Percentiles rank a stretch among this genome's conserved stretches.
phyloP scores from a whole-genome alignment of 2,797 vertebrate species.

The Mus minutoides region DNA sequence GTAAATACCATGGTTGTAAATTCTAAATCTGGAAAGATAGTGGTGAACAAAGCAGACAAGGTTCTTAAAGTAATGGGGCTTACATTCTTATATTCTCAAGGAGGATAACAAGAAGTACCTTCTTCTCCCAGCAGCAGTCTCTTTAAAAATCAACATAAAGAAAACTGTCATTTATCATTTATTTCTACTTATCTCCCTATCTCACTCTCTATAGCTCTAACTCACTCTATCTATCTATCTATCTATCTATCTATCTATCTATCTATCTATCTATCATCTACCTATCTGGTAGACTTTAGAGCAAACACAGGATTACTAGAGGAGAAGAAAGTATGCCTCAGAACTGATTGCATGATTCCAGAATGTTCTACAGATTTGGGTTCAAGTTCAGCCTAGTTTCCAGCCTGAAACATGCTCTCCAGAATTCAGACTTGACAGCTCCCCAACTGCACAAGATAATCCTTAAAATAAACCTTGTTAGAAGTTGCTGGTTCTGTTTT shows the following conservation, averaged over 20 bases:
- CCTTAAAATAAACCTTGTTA: conserved; percentile 34
- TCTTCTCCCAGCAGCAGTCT: neutral
- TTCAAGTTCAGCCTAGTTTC: neutral
- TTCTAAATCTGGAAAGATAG: neutral
- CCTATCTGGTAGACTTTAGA: neutral
- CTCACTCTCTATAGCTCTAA: neutral
- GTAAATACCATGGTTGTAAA: neutral
- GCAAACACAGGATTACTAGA: neutral
- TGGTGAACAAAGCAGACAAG: neutral
- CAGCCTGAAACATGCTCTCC: neutral
- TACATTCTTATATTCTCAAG: neutral
- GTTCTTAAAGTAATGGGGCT: neutral
- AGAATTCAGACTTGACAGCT: neutral
- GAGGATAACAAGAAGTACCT: neutral
- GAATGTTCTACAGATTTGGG: neutral
- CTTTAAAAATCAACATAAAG: neutral
- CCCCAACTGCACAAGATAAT: neutral
- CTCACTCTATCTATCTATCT: no score
- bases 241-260: neutral
- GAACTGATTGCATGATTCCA: neutral
- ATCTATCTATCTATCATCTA: neutral
- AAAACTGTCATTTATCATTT: neutral
- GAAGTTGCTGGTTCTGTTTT: neutral
- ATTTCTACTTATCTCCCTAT: neutral
- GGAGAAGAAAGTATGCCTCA: neutral